These are phyloP conservation scores for Boleophthalmus pectinirostris DNA, from an alignment of 2,113 vertebrate genomes.

Conservation along the genomic window DNA sequence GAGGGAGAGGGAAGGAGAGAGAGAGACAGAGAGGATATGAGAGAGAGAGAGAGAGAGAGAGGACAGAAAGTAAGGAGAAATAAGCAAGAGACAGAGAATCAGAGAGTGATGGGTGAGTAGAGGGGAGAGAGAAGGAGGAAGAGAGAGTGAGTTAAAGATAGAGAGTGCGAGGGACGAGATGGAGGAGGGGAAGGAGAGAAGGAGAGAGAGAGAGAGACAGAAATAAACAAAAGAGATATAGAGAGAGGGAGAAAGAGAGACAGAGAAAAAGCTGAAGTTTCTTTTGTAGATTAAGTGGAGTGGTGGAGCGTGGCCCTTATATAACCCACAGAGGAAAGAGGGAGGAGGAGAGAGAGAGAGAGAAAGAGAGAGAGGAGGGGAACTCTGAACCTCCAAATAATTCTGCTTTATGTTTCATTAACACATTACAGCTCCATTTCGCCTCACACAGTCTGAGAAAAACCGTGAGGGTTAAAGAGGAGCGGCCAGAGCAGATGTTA, in stretches of 20 bases:
- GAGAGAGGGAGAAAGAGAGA: neutral
- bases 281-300: constrained; percentile 77
- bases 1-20: too few species aligned
- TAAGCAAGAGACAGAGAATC: too few species aligned
- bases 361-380: constrained; percentile 56
- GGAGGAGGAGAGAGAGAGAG: constrained; percentile 14
- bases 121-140: neutral
- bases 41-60: too few species aligned
- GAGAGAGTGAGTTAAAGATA: too few species aligned
- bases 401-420: constrained; percentile 78
- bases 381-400: constrained; percentile 78
- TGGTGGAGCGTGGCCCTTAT: constrained; percentile 72
- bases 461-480: constrained; percentile 33
- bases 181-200: too few species aligned
- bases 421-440: constrained; percentile 76
- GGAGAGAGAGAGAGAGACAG: neutral
- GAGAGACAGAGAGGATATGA: too few species aligned
- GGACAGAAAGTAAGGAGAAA: too few species aligned
- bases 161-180: too few species aligned
- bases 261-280: constrained; percentile 67
- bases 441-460: constrained; percentile 65
- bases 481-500: constrained; percentile 42
- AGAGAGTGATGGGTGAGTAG: too few species aligned
- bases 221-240: neutral
- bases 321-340: constrained; percentile 22